phyloP scores from a whole-genome alignment of 1,140 invertebrate species.

The Dufourea novaeangliae region DNA sequence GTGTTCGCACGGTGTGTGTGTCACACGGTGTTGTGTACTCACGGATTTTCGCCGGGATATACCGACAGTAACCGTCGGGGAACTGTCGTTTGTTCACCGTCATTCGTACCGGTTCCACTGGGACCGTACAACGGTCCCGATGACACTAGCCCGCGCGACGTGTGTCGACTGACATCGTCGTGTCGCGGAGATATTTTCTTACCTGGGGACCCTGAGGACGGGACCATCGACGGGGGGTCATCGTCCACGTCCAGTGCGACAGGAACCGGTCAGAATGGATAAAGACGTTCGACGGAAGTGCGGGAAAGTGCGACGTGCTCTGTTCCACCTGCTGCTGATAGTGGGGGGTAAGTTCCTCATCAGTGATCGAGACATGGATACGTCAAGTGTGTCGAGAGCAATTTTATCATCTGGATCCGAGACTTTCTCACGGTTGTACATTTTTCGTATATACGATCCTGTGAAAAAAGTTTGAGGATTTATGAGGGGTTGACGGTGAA shows the following conservation, averaged over 20 bases:
- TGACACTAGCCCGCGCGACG: slow-evolving; percentile 13
- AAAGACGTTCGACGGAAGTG: slow-evolving; percentile 60
- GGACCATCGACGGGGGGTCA: too few species aligned
- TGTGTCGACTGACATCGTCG: slow-evolving; percentile 13
- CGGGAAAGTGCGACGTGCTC: slow-evolving; percentile 61
- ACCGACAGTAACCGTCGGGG: background rate
- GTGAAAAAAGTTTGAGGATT: too few species aligned
- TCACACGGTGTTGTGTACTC: slow-evolving; percentile 12
- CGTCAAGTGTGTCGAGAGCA: too few species aligned
- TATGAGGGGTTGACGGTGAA: too few species aligned
- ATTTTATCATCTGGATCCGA: too few species aligned
- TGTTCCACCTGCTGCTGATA: slow-evolving; percentile 72
- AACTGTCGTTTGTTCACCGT: too few species aligned
- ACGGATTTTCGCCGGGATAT: background rate
- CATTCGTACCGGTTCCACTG: background rate
- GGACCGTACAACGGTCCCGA: background rate
- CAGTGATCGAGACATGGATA: background rate
- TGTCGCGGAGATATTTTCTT: too few species aligned
- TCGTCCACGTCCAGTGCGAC: background rate
- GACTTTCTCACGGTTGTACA: too few species aligned
- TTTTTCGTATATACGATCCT: too few species aligned
- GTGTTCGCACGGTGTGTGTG: background rate
- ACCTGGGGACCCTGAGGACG: too few species aligned
- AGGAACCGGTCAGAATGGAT: slow-evolving; percentile 68
- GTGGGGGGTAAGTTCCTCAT: slow-evolving; percentile 73